Evolutionary conservation across 2,797 vertebrate species (phyloP).

Genomic region (Psittacula echo): DNA sequence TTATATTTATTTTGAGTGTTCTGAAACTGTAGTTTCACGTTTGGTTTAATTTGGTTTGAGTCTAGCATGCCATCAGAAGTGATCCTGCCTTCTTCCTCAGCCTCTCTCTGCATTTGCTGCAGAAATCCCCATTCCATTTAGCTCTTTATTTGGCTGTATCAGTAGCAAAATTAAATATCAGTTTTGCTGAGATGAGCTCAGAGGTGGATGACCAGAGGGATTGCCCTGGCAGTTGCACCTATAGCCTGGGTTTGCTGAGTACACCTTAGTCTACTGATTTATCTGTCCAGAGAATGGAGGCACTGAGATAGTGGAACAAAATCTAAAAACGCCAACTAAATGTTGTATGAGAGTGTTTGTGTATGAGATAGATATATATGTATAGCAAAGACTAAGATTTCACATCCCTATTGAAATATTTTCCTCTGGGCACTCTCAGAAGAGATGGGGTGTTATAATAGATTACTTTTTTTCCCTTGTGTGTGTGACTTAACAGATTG

Average conservation of each 20-base stretch:
- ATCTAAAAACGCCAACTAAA: background rate
- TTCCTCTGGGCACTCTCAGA: background rate
- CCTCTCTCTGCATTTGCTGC: background rate
- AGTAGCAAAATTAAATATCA: background rate
- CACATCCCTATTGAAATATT: background rate
- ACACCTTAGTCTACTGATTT: background rate
- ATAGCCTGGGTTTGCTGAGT: background rate
- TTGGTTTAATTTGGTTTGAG: background rate
- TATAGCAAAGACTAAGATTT: background rate
- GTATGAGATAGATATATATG: background rate
- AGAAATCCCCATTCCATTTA: background rate
- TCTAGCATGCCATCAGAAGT: background rate
- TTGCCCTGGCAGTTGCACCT: background rate
- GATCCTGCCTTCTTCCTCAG: background rate
- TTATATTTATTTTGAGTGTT: background rate
- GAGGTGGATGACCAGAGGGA: background rate
- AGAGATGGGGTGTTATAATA: background rate
- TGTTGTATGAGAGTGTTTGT: background rate
- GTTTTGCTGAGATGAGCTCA: background rate
- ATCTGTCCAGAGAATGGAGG: background rate
- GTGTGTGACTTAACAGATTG: background rate
- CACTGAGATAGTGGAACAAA: background rate
- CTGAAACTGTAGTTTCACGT: background rate
- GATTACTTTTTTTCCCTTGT: background rate
- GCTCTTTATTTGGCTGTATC: background rate